Evolutionary conservation across 2,797 vertebrate species (phyloP).

Genomic region (Morus bassanus): DNA sequence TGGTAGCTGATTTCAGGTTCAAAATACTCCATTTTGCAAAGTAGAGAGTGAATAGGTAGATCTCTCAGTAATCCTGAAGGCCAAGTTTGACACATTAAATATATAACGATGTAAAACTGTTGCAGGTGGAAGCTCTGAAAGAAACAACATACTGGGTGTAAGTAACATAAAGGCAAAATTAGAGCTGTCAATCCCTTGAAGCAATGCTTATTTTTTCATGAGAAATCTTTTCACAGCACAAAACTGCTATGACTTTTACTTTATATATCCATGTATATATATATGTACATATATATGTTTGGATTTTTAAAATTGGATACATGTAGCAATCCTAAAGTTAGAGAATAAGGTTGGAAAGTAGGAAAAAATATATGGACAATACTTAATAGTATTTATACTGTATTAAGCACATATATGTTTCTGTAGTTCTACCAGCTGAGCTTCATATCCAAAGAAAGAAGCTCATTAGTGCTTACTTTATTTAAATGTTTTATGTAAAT

Average conservation of each 20-base stretch:
- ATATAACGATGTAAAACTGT: background rate
- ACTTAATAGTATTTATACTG: rapidly evolving
- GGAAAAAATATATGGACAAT: background rate
- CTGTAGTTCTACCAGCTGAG: background rate
- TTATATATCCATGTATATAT: background rate
- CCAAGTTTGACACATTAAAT: background rate
- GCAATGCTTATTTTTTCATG: background rate
- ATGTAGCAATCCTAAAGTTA: background rate
- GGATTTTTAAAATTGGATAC: background rate
- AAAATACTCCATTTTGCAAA: background rate
- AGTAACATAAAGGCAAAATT: background rate
- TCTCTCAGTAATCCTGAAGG: background rate
- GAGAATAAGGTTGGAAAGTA: background rate
- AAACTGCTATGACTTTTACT: background rate
- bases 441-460: background rate
- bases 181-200: background rate
- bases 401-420: background rate
- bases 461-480: background rate
- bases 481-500: background rate
- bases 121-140: background rate
- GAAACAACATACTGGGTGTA: background rate
- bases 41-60: background rate
- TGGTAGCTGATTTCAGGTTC: background rate
- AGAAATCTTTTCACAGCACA: background rate
- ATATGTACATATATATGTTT: background rate